phyloP scores from a whole-genome alignment of 2,888 invertebrate species.

The Erebia aethiops region DNA sequence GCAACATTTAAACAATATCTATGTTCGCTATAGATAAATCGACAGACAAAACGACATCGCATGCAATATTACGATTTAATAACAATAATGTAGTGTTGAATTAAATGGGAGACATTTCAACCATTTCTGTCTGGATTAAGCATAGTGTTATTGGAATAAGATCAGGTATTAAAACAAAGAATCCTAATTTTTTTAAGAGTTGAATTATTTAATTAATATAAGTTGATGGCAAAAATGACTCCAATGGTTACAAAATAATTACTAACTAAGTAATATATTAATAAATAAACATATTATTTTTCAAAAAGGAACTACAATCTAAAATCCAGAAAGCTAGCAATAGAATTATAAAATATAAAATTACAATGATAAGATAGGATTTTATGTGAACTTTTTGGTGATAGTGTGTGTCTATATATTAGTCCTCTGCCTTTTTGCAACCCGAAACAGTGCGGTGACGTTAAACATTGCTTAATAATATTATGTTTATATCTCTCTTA shows the following conservation, averaged over 20 bases:
- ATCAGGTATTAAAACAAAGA: background rate
- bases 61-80: slow-evolving; percentile 61
- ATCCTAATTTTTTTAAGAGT: background rate
- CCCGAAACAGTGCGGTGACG: slow-evolving; percentile 43
- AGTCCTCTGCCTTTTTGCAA: slow-evolving; percentile 41
- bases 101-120: slow-evolving; percentile 41
- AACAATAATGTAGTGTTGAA: slow-evolving; percentile 30
- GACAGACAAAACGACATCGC: slow-evolving; percentile 58
- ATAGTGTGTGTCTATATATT: slow-evolving; percentile 33
- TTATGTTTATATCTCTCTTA: slow-evolving; percentile 39
- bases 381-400: slow-evolving; percentile 35
- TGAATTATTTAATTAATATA: background rate
- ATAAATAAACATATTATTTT: slow-evolving; percentile 29
- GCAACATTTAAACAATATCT: slow-evolving; percentile 41
- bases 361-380: slow-evolving; percentile 24
- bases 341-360: slow-evolving; percentile 37
- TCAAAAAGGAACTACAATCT: slow-evolving; percentile 32
- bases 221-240: slow-evolving; percentile 43
- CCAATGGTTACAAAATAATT: slow-evolving; percentile 33
- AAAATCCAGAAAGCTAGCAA: slow-evolving; percentile 39
- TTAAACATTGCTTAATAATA: slow-evolving; percentile 30
- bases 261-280: slow-evolving; percentile 23
- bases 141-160: background rate
- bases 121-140: slow-evolving; percentile 29
- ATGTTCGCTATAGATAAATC: slow-evolving; percentile 39